Evolutionary conservation across 2,888 invertebrate species (phyloP).

Genomic region (Hoplodrina blanda): DNA sequence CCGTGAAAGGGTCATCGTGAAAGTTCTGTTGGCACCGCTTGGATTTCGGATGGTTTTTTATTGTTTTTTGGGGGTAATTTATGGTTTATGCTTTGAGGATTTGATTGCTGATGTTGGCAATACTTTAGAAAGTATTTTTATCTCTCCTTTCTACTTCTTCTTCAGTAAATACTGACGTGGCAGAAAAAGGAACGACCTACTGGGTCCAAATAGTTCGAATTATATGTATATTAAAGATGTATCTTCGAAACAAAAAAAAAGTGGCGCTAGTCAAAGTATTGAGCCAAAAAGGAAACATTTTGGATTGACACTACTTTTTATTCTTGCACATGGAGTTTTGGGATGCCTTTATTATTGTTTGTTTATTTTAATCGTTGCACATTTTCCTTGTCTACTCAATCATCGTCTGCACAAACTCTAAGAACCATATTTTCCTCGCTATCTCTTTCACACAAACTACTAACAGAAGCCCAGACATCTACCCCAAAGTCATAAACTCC

Average conservation of each 20-base stretch:
- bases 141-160: not conserved
- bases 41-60: conserved; percentile 51
- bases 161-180: not conserved
- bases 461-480: conserved; percentile 25
- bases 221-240: no score
- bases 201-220: no score
- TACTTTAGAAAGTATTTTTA: not conserved
- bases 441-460: conserved; percentile 10
- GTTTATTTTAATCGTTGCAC: not conserved
- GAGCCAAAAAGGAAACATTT: not conserved
- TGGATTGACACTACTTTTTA: not conserved
- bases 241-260: no score
- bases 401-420: not conserved
- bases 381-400: not conserved
- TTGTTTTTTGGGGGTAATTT: conserved; percentile 30
- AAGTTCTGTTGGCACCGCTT: conserved; percentile 71
- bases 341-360: not conserved
- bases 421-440: not conserved
- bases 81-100: conserved; percentile 6
- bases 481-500: conserved; percentile 26
- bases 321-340: not conserved
- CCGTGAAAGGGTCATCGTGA: conserved; percentile 84
- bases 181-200: no score
- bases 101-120: conserved; percentile 20
- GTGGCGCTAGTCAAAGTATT: no score